Base-by-base conservation (phyloP, 1,140 invertebrate species). In the Mya arenaria region DNA sequence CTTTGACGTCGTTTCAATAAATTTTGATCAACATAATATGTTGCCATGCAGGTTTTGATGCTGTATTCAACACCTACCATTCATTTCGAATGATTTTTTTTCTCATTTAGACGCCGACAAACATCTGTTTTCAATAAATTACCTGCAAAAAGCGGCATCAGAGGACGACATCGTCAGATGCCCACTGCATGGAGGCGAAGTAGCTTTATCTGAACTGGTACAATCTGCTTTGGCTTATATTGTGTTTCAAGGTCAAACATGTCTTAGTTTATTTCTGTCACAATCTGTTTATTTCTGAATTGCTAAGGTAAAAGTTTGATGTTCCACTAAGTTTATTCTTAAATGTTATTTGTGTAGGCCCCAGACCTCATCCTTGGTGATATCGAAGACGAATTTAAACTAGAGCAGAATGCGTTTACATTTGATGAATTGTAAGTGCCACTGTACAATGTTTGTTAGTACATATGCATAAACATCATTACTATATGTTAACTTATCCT, bases 291-390 rank as follows among this genome's bases (percentile, higher is more conserved):
- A n/a, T n/a, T n/a, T n/a, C n/a, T n/a, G n/a, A n/a, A n/a, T n/a
- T 6, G 13, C 28, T 30, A 62, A 5, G 10, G 10, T 62, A 62
- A 1, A 8, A 48, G 30, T 32, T 62, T 23, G 25, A 60, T 37
- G n/a, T 19, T 34, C 17, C 30, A 34, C 15, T 15, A 48, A 37
- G n/a, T 15, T 66, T 34, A 17, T 66, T 0, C 34, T 34, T 34
- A 52, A 66, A 66, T 82, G 32, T 63, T 36, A 78, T 80, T 19
- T 68, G 74, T 81, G n/a, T 28, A 91, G 89, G 89, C 89, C 1
- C 91, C 91, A 80, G 91, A 92, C 82, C 78, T 92, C 8, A 85
- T 90, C 60, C 73, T 92, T 30, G 86, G 82, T 63, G 91, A 92
- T 77, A 44, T 92, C 1, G 87, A 89, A 66, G 39, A 80, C 23